Conservation (phyloP, 37 sponge, comb jelly and placozoan species). For the Ianthella basta region DNA sequence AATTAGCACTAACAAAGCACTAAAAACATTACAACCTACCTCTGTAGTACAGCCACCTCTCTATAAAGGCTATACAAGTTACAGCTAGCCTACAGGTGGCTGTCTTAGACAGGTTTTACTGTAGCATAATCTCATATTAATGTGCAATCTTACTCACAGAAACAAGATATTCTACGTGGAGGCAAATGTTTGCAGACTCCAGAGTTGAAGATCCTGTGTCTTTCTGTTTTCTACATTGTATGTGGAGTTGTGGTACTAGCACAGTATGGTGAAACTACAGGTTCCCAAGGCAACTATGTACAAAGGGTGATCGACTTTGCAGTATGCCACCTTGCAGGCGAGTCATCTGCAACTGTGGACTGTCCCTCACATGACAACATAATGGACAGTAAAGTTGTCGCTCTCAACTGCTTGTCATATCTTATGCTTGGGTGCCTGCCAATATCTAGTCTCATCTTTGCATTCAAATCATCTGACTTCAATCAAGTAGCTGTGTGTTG, state of each 20-base stretch:
- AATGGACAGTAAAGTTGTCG: not conserved
- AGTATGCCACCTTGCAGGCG: not conserved
- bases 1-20: no score
- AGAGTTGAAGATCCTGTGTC: conserved; percentile 7
- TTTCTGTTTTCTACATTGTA: conserved; percentile 10
- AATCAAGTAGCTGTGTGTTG: not conserved
- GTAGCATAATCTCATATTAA: not conserved
- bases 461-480: not conserved
- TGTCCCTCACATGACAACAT: not conserved
- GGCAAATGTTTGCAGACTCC: conserved; percentile 8
- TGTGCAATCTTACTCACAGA: not conserved
- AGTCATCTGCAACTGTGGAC: not conserved
- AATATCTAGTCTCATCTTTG: not conserved
- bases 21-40: no score
- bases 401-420: not conserved
- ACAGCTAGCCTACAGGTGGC: no score
- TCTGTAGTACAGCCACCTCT: no score
- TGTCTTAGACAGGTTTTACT: no score
- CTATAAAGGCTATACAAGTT: no score
- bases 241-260: conserved; percentile 10
- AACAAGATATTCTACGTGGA: not conserved
- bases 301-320: not conserved
- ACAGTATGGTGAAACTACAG: not conserved
- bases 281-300: not conserved
- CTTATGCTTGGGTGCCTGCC: conserved; percentile 3